Base-by-base conservation (phyloP, 2,113 vertebrate genomes). In the Engraulis encrasicolus region DNA sequence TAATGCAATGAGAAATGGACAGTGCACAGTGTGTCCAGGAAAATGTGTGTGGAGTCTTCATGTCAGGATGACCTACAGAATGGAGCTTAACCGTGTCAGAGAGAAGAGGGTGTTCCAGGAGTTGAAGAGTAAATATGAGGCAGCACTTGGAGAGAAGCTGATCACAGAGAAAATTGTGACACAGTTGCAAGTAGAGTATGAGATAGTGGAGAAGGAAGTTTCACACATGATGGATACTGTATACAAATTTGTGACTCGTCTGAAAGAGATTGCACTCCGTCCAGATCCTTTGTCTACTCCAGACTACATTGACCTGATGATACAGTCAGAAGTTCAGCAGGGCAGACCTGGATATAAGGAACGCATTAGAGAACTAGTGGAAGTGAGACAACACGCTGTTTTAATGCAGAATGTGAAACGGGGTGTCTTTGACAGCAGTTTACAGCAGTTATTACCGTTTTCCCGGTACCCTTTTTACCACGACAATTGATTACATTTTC, bases 251-350 rank as follows among this genome's bases (percentile, higher is more conserved):
- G n/a, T n/a, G n/a, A n/a, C n/a, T n/a, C n/a, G n/a, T n/a, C n/a
- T n/a, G n/a, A n/a, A n/a, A n/a, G n/a, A 50, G 82, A 86, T 52
- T 2, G 61, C 0, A 5, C 20, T 87, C 15, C 81, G 83, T 9
- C 83, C 87, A 45, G 78, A 86, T 27, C 87, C 85, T 3, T 7
- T 88, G 74, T n/a, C 82, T 2, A 86, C n/a, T n/a, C n/a, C n/a
- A n/a, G n/a, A n/a, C n/a, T n/a, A n/a, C n/a, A n/a, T n/a, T n/a
- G n/a, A n/a, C n/a, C 54, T 88, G 12, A 50, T 88, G 17, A 88
- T 88, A 3, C 19, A 84, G 74, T 37, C 80, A 45, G 87, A 88
- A 79, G 71, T 84, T 20, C 85, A 86, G 18, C 31, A n/a, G 14
- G 83, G 52, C 20, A 83, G 85, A 74, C 5, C 6, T 27, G 87